phyloP scores from a whole-genome alignment of 2,888 invertebrate species.

The Phorcus lineatus region DNA sequence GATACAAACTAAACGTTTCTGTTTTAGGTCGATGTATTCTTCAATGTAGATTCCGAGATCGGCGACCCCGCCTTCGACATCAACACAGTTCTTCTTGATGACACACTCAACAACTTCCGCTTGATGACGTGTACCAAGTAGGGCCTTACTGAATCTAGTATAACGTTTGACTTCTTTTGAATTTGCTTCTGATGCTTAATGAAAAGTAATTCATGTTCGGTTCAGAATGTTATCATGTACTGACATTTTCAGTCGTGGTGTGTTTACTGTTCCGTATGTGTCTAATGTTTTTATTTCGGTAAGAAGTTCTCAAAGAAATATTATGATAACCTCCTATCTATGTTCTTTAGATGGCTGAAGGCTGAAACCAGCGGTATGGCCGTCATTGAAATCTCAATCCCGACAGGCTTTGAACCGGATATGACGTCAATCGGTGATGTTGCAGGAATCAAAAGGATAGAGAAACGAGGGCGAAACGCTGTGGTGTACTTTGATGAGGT shows the following conservation, averaged over 20 bases:
- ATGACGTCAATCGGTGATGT: conserved; percentile 48
- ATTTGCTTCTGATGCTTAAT: no score
- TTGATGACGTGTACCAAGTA: conserved; percentile 49
- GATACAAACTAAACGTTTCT: neutral
- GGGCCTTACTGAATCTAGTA: neutral
- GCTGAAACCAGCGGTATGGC: conserved; percentile 61
- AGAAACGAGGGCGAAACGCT: conserved; percentile 71
- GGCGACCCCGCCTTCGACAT: conserved; percentile 59
- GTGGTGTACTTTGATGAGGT: conserved; percentile 76
- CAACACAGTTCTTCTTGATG: conserved; percentile 55
- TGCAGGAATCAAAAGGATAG: conserved; percentile 71
- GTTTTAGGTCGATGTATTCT: conserved; percentile 60
- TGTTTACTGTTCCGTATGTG: no score
- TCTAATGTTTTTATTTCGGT: no score
- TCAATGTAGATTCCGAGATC: conserved; percentile 55
- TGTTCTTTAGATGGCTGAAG: conserved; percentile 49
- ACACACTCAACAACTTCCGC: conserved; percentile 55
- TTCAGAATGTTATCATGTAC: no score
- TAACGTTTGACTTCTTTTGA: no score
- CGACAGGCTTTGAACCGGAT: conserved; percentile 63
- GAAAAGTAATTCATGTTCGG: no score
- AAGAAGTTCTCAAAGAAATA: no score
- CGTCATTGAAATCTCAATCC: conserved; percentile 59
- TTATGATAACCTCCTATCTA: neutral
- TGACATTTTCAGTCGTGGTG: no score